Evolutionary conservation across 2,888 invertebrate genomes (phyloP).

Genomic region (Physocephala rufipes): DNA sequence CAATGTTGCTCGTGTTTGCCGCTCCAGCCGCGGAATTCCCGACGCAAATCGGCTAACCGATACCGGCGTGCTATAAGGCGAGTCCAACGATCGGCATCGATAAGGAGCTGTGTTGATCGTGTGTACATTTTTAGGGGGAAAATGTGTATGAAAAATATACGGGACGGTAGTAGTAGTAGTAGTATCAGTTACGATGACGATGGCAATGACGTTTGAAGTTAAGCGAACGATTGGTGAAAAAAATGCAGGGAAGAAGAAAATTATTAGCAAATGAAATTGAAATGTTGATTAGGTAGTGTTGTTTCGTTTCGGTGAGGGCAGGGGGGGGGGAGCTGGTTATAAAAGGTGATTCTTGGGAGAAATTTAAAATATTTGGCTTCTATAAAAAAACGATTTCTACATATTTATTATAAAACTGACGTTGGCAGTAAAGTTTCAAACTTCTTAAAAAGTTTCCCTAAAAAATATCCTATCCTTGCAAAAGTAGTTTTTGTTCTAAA

Average conservation of each 20-base stretch:
- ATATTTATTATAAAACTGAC: too few relatives aligned
- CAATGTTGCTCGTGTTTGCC: slow-evolving; percentile 64
- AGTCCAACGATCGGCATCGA: slow-evolving; percentile 63
- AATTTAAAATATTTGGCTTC: background rate
- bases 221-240: too few relatives aligned
- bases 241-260: slow-evolving; percentile 45
- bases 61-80: slow-evolving; percentile 59
- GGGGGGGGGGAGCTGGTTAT: background rate
- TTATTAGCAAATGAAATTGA: slow-evolving; percentile 13
- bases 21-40: slow-evolving; percentile 64
- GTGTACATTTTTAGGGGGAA: slow-evolving; percentile 36
- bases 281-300: slow-evolving; percentile 26
- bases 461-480: too few relatives aligned
- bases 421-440: too few relatives aligned
- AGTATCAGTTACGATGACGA: background rate
- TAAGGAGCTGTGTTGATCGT: slow-evolving; percentile 52
- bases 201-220: slow-evolving; percentile 16
- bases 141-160: slow-evolving; percentile 38
- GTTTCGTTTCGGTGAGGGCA: too few relatives aligned
- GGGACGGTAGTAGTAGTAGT: background rate
- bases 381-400: background rate
- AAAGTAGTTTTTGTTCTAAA: too few relatives aligned
- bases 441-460: too few relatives aligned
- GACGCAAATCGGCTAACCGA: slow-evolving; percentile 57
- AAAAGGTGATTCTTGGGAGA: too few relatives aligned